Evolutionary conservation across 2,797 vertebrate genomes (phyloP), one percentile per base, ranked within the genome.

Genomic region (Enteromius fasciolatus): DNA sequence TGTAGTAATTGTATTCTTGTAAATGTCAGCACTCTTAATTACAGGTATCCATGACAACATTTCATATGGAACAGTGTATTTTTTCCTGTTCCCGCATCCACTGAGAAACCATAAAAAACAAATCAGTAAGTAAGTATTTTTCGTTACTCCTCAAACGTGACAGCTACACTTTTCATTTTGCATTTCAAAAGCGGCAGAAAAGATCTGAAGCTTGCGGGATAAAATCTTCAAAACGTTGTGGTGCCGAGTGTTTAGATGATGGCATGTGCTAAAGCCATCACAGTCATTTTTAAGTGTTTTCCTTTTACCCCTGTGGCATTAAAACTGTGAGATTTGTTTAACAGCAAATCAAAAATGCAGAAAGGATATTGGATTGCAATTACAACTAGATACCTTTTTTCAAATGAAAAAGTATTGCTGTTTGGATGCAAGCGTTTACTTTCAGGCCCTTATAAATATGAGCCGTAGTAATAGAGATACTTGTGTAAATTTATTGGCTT

Each of bases 201-300:
- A 54, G 52, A 88, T 89, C 79, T 61, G 67, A 88, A 84, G 61
- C 82, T 44, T 57, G 86, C 31, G 25, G 86, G 85, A 78, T 81
- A 72, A 78, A 61, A 84, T 87, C 85, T 85, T 63, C 88, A 88
- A 83, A 88, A 82, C 82, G 77, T 81, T 46, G 84, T 91, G 87
- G 76, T 81, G 84, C 86, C 87, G 85, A 89, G 83, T 61, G 8
- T 80, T 89, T 83, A 5, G 20, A 87, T 81, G 88, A 89, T 64
- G 28, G 74, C 75, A 80, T 78, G 44, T 36, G 64, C 84, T 87
- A 76, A 84, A 81, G 64, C 88, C 88, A 86, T 87, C 76, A 86
- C 81, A 81, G 86, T 89, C 82, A 85, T 88, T 74, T 52, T 31
- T n/a, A 79, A 76, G 70, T 61, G 50, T 52, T 57, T 79, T 77